Conservation (phyloP, 2,113 vertebrate genomes). For the Chaetura pelagica region DNA sequence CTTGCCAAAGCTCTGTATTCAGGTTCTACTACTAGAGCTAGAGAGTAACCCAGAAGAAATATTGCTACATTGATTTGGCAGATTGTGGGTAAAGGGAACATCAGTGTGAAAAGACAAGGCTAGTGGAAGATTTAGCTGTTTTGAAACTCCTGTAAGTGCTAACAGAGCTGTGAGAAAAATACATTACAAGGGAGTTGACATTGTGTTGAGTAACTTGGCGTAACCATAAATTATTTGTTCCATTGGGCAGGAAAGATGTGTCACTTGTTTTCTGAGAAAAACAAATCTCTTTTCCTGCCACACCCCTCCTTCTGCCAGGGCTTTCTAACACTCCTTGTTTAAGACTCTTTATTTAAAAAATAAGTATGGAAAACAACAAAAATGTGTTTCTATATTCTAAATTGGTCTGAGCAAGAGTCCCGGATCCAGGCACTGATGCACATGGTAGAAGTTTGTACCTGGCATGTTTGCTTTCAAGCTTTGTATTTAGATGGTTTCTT, state of each 20-base stretch:
- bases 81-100: not conserved
- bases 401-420: not conserved
- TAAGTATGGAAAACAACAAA: not conserved
- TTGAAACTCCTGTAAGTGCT: not conserved
- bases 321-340: not conserved
- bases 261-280: not conserved
- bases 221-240: not conserved
- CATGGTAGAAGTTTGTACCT: not conserved
- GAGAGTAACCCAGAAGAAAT: not conserved
- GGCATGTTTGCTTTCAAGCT: not conserved
- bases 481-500: not conserved
- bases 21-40: not conserved
- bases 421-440: not conserved
- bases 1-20: not conserved
- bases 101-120: not conserved
- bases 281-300: not conserved
- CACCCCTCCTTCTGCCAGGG: not conserved
- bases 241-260: not conserved
- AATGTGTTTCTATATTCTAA: rapidly evolving
- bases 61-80: not conserved
- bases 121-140: not conserved
- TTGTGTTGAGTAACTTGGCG: not conserved
- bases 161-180: not conserved
- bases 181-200: not conserved
- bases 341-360: not conserved